Conservation (phyloP, 2,113 vertebrate genomes). For the Patagioenas fasciata region DNA sequence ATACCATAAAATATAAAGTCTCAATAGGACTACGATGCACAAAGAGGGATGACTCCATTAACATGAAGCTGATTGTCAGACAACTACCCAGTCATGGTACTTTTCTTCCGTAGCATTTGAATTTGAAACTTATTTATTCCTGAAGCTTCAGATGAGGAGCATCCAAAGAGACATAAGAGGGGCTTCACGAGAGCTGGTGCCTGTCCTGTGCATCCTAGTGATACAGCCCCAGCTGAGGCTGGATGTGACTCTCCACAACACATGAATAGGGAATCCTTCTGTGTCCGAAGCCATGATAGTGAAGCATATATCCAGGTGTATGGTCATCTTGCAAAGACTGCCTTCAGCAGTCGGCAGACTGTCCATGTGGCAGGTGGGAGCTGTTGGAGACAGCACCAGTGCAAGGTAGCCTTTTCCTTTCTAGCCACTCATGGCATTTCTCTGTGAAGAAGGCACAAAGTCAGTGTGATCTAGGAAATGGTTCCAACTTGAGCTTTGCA, state of each 20-base stretch:
- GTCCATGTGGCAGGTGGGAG: not conserved
- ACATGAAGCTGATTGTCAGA: not conserved
- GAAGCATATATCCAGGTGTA: rapidly evolving
- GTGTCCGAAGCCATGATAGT: not conserved
- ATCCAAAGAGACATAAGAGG: not conserved
- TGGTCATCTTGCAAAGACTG: not conserved
- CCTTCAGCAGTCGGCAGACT: not conserved
- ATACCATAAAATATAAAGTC: not conserved
- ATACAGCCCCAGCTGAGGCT: not conserved
- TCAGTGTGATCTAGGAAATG: not conserved
- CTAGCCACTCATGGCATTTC: rapidly evolving
- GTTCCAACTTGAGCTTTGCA: not conserved
- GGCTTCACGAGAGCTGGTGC: rapidly evolving
- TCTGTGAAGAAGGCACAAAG: not conserved
- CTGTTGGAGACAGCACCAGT: rapidly evolving
- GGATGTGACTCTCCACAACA: not conserved
- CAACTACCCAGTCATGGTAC: not conserved
- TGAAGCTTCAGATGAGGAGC: not conserved
- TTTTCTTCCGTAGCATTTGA: not conserved
- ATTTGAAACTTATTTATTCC: not conserved
- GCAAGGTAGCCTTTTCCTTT: not conserved
- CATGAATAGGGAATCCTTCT: rapidly evolving
- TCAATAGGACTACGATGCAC: not conserved
- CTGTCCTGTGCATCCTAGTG: rapidly evolving
- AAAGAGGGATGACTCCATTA: not conserved